Evolutionary conservation across 2,888 invertebrate species (phyloP).

Genomic region (Harpagoxenus sublaevis): DNA sequence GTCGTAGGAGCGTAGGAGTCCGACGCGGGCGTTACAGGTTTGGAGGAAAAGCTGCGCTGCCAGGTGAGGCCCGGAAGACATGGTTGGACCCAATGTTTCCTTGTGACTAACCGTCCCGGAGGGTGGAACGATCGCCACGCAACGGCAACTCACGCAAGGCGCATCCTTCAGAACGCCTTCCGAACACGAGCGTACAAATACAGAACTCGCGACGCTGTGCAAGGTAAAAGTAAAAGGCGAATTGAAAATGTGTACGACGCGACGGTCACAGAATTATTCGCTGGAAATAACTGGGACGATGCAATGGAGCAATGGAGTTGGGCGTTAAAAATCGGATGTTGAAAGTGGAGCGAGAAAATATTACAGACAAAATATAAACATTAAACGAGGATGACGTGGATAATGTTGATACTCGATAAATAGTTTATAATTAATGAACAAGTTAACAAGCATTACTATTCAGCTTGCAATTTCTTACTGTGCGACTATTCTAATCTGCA

Average conservation of each 20-base stretch:
- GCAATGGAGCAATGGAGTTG: neutral
- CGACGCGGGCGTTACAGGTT: neutral
- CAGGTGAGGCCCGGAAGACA: conserved; percentile 54
- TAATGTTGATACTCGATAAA: neutral
- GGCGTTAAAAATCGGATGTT: neutral
- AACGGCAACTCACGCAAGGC: conserved; percentile 58
- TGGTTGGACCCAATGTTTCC: conserved; percentile 78
- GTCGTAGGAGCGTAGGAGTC: neutral
- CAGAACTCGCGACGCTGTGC: conserved; percentile 85
- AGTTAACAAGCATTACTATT: neutral
- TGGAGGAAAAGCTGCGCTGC: conserved; percentile 42
- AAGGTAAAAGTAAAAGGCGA: conserved; percentile 80
- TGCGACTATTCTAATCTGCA: neutral
- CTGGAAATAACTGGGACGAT: neutral
- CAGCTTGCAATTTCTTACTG: neutral
- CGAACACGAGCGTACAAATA: conserved; percentile 82
- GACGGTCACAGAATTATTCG: neutral
- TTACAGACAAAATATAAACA: neutral
- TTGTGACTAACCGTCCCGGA: conserved; percentile 82
- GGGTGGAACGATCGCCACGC: conserved; percentile 71
- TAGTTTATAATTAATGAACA: too few relatives aligned
- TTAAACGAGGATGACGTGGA: neutral
- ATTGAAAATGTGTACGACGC: neutral
- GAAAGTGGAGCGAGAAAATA: neutral
- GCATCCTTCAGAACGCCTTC: conserved; percentile 77